A percentile compares a stretch with the other conserved stretches of the same genome.
Conservation (phyloP, 2,797 vertebrate species). For the Nasua narica region DNA sequence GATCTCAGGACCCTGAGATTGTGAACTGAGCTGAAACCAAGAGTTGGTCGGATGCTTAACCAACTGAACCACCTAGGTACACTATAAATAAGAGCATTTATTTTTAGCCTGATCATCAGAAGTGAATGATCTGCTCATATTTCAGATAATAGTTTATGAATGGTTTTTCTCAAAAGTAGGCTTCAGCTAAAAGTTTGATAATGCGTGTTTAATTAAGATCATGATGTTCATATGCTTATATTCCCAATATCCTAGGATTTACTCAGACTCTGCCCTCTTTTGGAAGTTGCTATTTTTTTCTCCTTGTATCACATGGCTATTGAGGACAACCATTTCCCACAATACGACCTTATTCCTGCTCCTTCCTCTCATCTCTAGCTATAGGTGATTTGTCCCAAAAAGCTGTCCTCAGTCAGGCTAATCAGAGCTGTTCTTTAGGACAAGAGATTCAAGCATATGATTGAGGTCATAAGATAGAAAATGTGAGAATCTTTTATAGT, state of each 20-base stretch:
- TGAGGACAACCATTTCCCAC: not conserved
- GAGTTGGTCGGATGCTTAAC: not conserved
- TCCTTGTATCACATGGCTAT: not conserved
- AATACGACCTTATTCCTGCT: not conserved
- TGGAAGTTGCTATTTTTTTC: not conserved
- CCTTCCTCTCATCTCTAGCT: not conserved
- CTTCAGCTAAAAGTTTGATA: not conserved
- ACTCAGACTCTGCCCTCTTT: not conserved
- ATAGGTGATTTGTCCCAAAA: not conserved
- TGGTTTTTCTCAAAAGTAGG: not conserved
- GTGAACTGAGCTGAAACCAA: not conserved
- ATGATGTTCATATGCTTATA: not conserved
- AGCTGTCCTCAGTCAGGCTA: not conserved
- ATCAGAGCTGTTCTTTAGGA: not conserved
- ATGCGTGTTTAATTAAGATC: not conserved
- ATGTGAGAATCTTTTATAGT: not conserved
- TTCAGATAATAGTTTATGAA: not conserved
- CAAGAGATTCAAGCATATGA: not conserved
- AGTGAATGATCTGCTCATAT: not conserved
- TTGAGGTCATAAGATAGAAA: not conserved
- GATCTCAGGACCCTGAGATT: not conserved
- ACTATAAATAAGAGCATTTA: not conserved
- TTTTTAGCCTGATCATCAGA: not conserved
- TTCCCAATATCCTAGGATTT: not conserved
- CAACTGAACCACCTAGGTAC: too few species aligned